Evolutionary conservation across 2,113 vertebrate species (phyloP).

Genomic region (Dipodomys stephensi): DNA sequence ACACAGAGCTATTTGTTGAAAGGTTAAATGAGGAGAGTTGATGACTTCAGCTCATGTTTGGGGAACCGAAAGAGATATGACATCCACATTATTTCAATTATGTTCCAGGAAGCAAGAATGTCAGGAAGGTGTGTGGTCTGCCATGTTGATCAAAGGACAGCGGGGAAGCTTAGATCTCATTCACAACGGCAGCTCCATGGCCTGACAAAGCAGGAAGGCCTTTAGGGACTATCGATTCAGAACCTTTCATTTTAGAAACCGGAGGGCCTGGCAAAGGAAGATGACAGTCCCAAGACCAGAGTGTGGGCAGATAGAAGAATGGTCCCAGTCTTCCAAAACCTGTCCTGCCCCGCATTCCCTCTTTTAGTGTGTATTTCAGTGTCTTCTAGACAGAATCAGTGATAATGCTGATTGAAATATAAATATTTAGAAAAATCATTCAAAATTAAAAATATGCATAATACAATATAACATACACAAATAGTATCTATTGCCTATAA

Average conservation of each 20-base stretch:
- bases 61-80: slow-evolving; percentile 71
- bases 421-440: background rate
- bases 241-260: slow-evolving; percentile 4
- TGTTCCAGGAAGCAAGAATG: slow-evolving; percentile 58
- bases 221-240: background rate
- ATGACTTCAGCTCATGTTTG: slow-evolving; percentile 49
- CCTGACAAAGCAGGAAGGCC: background rate
- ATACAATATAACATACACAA: too few species aligned
- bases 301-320: background rate
- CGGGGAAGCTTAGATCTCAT: background rate
- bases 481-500: too few species aligned
- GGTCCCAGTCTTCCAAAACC: background rate
- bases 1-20: slow-evolving; percentile 80
- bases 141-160: slow-evolving; percentile 44
- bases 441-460: background rate
- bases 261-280: background rate
- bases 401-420: background rate
- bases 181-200: background rate
- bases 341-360: background rate
- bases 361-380: too few species aligned
- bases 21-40: slow-evolving; percentile 81
- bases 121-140: background rate
- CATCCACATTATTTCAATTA: slow-evolving; percentile 63
- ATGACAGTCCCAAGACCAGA: background rate
- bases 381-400: background rate